Evolutionary conservation across 2,113 vertebrate species (phyloP).

Genomic region (Rallus limicola): DNA sequence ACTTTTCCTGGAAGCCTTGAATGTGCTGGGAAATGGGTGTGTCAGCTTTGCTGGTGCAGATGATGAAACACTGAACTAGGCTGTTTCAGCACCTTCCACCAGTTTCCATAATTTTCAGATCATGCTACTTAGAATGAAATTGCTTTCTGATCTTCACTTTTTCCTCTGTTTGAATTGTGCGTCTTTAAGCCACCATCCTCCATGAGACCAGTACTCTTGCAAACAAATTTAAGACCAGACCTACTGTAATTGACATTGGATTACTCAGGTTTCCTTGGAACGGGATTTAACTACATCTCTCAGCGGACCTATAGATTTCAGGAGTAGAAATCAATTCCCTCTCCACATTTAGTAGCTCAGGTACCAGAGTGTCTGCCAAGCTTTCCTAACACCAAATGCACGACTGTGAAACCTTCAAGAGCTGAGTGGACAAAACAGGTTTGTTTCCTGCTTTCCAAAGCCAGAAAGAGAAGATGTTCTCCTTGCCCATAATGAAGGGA

Average conservation of each 20-base stretch:
- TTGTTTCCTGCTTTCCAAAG: not conserved
- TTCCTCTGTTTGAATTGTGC: not conserved
- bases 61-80: not conserved
- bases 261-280: not conserved
- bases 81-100: not conserved
- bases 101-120: not conserved
- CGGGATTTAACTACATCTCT: not conserved
- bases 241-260: not conserved
- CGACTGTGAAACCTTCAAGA: not conserved
- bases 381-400: not conserved
- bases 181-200: not conserved
- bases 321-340: not conserved
- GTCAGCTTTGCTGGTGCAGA: rapidly evolving
- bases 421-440: not conserved
- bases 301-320: not conserved
- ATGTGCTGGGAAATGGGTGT: not conserved
- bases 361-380: not conserved
- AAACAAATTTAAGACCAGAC: not conserved
- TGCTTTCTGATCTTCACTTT: not conserved
- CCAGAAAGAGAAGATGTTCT: not conserved
- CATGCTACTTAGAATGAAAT: not conserved
- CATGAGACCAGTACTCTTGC: not conserved
- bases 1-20: not conserved
- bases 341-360: not conserved
- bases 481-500: not conserved